A percentile compares a stretch with the other conserved stretches of the same genome.
phyloP scores from a whole-genome alignment of 1,140 invertebrate species.

The Zaprionus kolodkinae region DNA sequence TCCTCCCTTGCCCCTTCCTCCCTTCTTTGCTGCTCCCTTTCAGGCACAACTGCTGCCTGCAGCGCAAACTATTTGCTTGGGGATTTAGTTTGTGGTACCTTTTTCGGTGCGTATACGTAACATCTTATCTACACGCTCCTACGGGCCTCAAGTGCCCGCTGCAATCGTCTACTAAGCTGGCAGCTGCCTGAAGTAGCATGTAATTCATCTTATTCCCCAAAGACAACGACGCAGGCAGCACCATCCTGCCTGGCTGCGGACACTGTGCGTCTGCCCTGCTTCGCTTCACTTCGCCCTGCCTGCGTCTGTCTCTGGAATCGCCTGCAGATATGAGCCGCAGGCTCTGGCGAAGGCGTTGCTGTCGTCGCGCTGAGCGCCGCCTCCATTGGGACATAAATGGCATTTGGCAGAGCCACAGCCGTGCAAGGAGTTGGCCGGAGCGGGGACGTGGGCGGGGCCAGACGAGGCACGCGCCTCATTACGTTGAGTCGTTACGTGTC shows the following conservation, averaged over 20 bases:
- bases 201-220: slow-evolving; percentile 82
- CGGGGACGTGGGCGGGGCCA: not conserved
- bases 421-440: not conserved
- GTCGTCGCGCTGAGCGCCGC: slow-evolving; percentile 72
- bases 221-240: slow-evolving; percentile 48
- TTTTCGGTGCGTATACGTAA: slow-evolving; percentile 58
- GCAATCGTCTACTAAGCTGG: slow-evolving; percentile 44
- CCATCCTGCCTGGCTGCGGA: no score
- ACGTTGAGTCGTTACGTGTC: slow-evolving; percentile 63
- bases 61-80: slow-evolving; percentile 73
- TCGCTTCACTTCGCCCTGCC: no score
- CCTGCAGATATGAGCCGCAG: slow-evolving; percentile 17
- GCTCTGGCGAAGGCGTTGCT: slow-evolving; percentile 55
- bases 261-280: not conserved
- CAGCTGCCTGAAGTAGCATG: slow-evolving; percentile 71
- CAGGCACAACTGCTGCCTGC: slow-evolving; percentile 15
- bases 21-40: not conserved
- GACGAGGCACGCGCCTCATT: slow-evolving; percentile 73
- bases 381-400: slow-evolving; percentile 79
- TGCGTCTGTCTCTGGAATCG: not conserved
- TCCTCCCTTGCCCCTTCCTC: not conserved
- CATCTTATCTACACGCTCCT: slow-evolving; percentile 68
- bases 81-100: slow-evolving; percentile 77
- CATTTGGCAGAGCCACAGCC: slow-evolving; percentile 54
- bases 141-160: slow-evolving; percentile 40